Evolutionary conservation across 2,888 invertebrate species (phyloP).

Genomic region (Anticlea derivata): DNA sequence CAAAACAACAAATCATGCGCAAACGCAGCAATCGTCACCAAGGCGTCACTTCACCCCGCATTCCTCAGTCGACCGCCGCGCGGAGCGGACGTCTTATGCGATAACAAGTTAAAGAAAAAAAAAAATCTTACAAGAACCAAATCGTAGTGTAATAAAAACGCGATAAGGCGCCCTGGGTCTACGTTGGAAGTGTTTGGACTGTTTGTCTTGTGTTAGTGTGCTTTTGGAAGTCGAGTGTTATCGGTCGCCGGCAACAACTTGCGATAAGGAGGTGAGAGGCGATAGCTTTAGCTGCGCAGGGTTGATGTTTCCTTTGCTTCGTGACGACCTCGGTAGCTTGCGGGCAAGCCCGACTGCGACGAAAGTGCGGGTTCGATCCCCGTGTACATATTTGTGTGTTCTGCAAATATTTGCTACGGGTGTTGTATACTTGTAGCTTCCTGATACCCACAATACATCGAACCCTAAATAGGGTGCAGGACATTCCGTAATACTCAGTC

Average conservation of each 20-base stretch:
- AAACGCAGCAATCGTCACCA: constrained; percentile 55
- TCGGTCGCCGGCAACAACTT: constrained; percentile 64
- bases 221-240: constrained; percentile 63
- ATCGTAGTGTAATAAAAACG: constrained; percentile 60
- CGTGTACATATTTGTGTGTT: no score
- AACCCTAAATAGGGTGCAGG: no score
- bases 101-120: background rate
- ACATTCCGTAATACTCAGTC: no score
- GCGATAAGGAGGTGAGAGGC: constrained; percentile 77
- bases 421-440: no score
- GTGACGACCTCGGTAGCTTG: no score
- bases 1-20: constrained; percentile 42
- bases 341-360: no score
- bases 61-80: constrained; percentile 57
- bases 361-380: no score
- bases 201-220: constrained; percentile 54
- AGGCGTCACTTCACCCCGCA: constrained; percentile 52
- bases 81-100: constrained; percentile 49
- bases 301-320: constrained; percentile 22
- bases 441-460: no score
- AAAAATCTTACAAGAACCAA: constrained; percentile 37
- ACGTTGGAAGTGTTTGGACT: constrained; percentile 60
- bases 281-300: constrained; percentile 71
- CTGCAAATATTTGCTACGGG: no score
- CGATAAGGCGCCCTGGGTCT: constrained; percentile 48